These are phyloP conservation scores for Bubo bubo DNA, from an alignment of 2,113 vertebrate genomes.

Conservation along the genomic window DNA sequence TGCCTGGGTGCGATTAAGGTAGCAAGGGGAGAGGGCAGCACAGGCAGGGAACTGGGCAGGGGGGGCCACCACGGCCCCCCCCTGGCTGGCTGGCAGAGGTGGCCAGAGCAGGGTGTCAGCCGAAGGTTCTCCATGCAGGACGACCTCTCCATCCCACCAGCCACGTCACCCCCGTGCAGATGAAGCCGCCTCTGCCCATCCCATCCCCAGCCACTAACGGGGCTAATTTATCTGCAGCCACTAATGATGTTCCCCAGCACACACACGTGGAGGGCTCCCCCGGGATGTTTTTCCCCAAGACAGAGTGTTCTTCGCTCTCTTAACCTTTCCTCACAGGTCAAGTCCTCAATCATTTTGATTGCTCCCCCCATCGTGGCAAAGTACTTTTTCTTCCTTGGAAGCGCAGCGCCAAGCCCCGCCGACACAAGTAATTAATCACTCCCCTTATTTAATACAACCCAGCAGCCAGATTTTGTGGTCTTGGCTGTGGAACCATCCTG, in stretches of 20 bases:
- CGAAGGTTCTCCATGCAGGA: neutral
- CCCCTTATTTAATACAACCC: slow-evolving; percentile 42
- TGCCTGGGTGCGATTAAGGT: slow-evolving; percentile 42
- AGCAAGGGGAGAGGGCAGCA: neutral
- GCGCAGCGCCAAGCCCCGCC: neutral
- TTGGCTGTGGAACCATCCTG: neutral
- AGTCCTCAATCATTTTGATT: slow-evolving; percentile 32
- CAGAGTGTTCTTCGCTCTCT: neutral
- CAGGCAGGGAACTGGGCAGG: neutral
- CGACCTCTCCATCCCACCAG: neutral
- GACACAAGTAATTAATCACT: slow-evolving; percentile 35
- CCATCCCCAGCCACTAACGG: fast-evolving
- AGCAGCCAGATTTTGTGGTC: slow-evolving; percentile 47
- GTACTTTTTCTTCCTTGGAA: neutral
- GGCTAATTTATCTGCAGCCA: neutral
- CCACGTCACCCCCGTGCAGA: fast-evolving
- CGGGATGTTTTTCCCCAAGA: neutral
- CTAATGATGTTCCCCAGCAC: neutral
- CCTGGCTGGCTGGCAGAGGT: neutral
- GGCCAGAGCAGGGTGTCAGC: neutral
- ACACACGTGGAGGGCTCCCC: neutral
- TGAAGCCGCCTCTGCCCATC: neutral
- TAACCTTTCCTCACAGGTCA: neutral
- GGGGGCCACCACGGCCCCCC: neutral
- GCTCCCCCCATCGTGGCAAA: neutral